Evolutionary conservation across 2,888 invertebrate genomes (phyloP), one percentile per base, ranked within the genome.

Genomic region (Tillus elongatus): DNA sequence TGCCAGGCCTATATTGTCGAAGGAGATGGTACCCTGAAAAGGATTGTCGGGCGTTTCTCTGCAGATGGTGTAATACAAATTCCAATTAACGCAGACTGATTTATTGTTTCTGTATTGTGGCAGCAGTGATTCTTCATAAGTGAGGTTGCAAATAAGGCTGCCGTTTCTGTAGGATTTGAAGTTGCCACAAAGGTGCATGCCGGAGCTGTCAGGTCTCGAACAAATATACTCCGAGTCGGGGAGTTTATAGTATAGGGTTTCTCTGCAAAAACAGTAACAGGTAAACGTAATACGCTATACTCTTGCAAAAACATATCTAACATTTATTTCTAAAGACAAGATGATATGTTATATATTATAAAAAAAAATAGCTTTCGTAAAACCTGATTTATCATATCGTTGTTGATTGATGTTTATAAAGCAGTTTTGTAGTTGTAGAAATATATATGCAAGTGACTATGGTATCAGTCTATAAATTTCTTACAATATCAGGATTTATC

Each of bases 1-100:
- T 13, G 98, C 98, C 56, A 98, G 80, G 47, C 98, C 98, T 57
- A 98, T 99, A 69, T 99, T 98, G 71, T 99, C 98, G 67, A 99
- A 99, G 27, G 95, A 95, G 59, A 99, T 97, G 39, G 98, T 95
- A 43, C 97, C 97, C 69, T 92, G 91, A 67, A 97, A 98, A 9
- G 98, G 98, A 72, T 99, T 99, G 56, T 84, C 79, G 36, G 89
- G 92, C 50, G 88, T 82, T 45, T 92, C 84, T 43, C 82, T 80
- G 69, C 98, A 99, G 57, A 85, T 82, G 35, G 89, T 91, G 66
- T 97, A 99, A 70, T 98, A 99, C 68, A 88, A 83, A 70, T 98
- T 95, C 97, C 97, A 98, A 70, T 98, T 89, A 53, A 98, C 87
- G 68, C 98, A 98, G 28, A 85, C 84, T 28, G 64, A 68, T 60